Percentiles rank a stretch among this genome's conserved stretches.
These are phyloP conservation scores for Zosterops pallidus DNA, from an alignment of 2,113 vertebrate species.

Conservation along the genomic window DNA sequence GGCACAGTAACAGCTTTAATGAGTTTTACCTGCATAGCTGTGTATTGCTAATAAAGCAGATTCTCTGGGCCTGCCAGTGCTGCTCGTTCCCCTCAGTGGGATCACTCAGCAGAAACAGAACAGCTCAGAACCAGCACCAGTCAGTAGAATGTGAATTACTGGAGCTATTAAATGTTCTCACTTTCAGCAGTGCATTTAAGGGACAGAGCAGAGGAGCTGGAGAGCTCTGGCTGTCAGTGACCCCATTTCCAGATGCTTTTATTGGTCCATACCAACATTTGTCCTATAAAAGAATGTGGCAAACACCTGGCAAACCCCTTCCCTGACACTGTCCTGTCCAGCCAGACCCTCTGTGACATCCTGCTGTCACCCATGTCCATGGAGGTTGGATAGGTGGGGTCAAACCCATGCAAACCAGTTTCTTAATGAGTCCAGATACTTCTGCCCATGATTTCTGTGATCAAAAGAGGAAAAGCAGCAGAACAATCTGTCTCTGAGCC, in stretches of 20 bases:
- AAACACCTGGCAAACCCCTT: background rate
- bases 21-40: background rate
- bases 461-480: background rate
- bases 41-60: background rate
- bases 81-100: background rate
- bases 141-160: background rate
- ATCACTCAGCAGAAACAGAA: background rate
- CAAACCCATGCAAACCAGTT: background rate
- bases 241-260: background rate
- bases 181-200: background rate
- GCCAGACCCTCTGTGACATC: background rate
- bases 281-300: accelerated
- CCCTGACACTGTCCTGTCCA: background rate
- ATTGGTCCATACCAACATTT: accelerated
- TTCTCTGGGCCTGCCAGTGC: background rate
- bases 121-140: background rate
- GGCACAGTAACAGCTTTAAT: background rate
- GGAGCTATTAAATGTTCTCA: background rate
- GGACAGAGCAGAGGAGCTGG: background rate
- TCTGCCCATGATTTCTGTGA: background rate
- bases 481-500: background rate
- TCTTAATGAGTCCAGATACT: background rate
- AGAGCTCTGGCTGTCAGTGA: background rate
- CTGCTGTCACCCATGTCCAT: background rate
- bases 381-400: background rate